A percentile compares a stretch with the other conserved stretches of the same genome.
Evolutionary conservation across 1,140 invertebrate genomes (phyloP).

Genomic region (Drosophila chauvacae): DNA sequence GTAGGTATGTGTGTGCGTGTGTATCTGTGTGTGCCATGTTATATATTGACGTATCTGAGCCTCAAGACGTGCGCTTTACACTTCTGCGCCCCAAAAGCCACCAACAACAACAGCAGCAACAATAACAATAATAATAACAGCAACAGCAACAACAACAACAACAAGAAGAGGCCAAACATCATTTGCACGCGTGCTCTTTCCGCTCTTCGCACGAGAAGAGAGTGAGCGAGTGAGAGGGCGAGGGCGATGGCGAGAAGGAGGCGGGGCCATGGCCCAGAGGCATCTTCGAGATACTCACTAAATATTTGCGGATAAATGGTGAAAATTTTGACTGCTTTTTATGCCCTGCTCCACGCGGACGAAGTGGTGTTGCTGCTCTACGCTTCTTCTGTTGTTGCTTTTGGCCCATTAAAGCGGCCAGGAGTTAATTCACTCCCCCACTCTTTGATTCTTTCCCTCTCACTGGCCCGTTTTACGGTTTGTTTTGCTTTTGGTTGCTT

Average conservation of each 20-base stretch:
- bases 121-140: constrained; percentile 13
- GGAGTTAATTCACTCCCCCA: constrained; percentile 13
- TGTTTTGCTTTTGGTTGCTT: constrained; percentile 52
- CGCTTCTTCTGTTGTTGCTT: constrained; percentile 10
- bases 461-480: constrained; percentile 49
- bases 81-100: constrained; percentile 60
- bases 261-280: constrained; percentile 38
- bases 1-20: constrained; percentile 15
- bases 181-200: constrained; percentile 81
- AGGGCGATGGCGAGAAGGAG: constrained; percentile 10
- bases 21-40: constrained; percentile 44
- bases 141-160: constrained; percentile 25
- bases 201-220: constrained; percentile 34
- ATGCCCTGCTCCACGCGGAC: constrained; percentile 53
- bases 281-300: constrained; percentile 82
- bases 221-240: constrained; percentile 13
- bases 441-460: constrained; percentile 9
- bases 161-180: constrained; percentile 63
- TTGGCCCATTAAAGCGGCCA: constrained; percentile 25
- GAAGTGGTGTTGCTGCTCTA: constrained; percentile 27
- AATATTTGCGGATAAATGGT: constrained; percentile 84
- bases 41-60: constrained; percentile 75
- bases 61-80: constrained; percentile 74
- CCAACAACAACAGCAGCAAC: constrained; percentile 43
- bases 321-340: constrained; percentile 84